phyloP scores from a whole-genome alignment of 2,888 invertebrate genomes.

The Gasteruption jaculator region DNA sequence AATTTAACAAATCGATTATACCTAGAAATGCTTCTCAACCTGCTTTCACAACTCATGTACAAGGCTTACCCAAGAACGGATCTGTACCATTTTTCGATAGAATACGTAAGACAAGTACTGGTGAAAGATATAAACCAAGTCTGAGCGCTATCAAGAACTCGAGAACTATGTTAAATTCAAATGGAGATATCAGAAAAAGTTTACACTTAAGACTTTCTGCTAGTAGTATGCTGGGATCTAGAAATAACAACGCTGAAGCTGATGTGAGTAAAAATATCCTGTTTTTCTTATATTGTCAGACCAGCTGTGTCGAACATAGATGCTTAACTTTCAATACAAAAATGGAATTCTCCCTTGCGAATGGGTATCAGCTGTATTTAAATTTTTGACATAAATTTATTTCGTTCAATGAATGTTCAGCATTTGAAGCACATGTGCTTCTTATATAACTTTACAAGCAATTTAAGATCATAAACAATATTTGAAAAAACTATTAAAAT shows the following conservation, averaged over 20 bases:
- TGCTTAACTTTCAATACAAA: constrained; percentile 6
- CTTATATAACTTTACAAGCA: no score
- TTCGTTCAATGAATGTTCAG: no score
- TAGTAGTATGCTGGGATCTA: constrained; percentile 58
- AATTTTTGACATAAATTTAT: no score
- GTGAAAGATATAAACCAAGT: constrained; percentile 80
- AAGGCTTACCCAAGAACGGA: constrained; percentile 78
- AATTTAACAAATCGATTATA: constrained; percentile 56
- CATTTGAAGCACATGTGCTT: no score
- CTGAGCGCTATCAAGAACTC: constrained; percentile 76
- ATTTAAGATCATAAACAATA: no score
- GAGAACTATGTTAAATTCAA: constrained; percentile 71
- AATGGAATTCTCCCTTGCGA: no score
- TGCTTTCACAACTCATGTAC: constrained; percentile 71
- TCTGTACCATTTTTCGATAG: constrained; percentile 88
- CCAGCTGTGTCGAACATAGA: not conserved
- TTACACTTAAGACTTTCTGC: constrained; percentile 57
- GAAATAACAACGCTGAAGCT: constrained; percentile 58
- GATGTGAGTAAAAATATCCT: constrained; percentile 54
- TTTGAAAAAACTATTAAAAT: no score
- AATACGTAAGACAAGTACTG: constrained; percentile 77
- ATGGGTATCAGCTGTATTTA: no score
- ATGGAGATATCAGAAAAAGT: constrained; percentile 67
- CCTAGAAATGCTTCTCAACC: constrained; percentile 85
- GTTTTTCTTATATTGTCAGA: not conserved